Conservation (phyloP, 2,797 vertebrate genomes). For the Orestias chungarensis region DNA sequence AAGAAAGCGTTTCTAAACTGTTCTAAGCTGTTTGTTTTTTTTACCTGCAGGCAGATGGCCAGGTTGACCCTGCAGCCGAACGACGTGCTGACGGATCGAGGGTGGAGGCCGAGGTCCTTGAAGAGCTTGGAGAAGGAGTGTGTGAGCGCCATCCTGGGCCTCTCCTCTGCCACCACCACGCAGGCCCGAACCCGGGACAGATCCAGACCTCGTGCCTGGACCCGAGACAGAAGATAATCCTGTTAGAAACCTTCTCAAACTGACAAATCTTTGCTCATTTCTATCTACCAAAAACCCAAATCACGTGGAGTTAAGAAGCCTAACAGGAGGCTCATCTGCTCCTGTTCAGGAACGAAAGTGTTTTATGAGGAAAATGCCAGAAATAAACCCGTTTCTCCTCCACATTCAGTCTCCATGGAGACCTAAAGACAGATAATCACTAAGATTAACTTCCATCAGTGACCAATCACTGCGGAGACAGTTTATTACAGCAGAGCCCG, state of each 20-base stretch:
- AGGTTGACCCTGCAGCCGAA: conserved; percentile 96
- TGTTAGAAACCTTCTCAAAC: no score
- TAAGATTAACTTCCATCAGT: conserved; percentile 57
- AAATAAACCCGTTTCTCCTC: conserved; percentile 3
- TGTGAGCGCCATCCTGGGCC: conserved; percentile 92
- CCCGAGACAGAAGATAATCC: background rate
- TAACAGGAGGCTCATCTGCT: background rate
- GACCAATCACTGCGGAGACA: conserved; percentile 58
- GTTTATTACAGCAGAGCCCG: conserved; percentile 35
- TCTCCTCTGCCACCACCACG: conserved; percentile 95
- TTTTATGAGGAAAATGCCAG: background rate
- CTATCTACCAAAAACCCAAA: background rate
- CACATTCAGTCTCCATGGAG: conserved; percentile 58
- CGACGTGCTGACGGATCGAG: conserved; percentile 92
- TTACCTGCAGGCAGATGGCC: conserved; percentile 95
- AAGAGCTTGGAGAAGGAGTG: conserved; percentile 97
- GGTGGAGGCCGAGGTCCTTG: conserved; percentile 94
- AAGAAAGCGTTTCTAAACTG: no score
- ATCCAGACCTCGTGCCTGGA: conserved; percentile 92
- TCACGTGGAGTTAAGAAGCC: background rate
- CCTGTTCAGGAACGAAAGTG: background rate
- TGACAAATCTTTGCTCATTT: no score
- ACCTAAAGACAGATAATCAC: conserved; percentile 52
- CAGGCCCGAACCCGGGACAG: conserved; percentile 96
- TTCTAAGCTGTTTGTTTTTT: no score